Base-by-base conservation (phyloP, 2,888 invertebrate species). In the Chrysodeixis includens region DNA sequence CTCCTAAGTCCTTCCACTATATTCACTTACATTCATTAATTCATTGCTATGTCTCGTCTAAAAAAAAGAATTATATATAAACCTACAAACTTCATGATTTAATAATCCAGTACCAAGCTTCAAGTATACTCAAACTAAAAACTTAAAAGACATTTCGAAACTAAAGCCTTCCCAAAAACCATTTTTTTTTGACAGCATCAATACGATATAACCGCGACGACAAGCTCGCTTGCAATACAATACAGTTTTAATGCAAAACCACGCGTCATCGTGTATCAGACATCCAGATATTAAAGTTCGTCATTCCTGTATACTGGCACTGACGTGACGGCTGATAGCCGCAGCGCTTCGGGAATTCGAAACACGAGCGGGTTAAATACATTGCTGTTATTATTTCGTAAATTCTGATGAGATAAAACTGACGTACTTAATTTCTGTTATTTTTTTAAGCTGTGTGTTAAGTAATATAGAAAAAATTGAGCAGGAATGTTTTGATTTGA, bases 301-400 rank as follows among this genome's bases (percentile, higher is more conserved):
- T 74, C 81, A 78, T 66, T 66, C 63, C 32, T 59, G 56, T 14
- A n/a, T n/a, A 32, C 56, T 78, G 81, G 44, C 49, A 60, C 71
- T 78, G 78, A 78, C 71, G 55, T 78, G 78, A 78, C 71, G 55
- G 61, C 71, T 66, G 78, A 78, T 74, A 78, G 63, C 71, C 75
- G 49, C 67, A 74, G 55, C 67, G 68, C 69, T 78, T 67, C 74
- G 78, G 78, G 78, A 74, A 78, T 78, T 63, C 57, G 40, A 54
- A 54, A 69, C 65, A 69, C 61, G 69, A 26, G 60, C 56, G 18
- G 32, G 59, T 66, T 67, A 78, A 80, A 78, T 80, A 60, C 71
- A 80, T 80, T 74, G 62, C 52, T 68, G 40, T 66, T 78, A 80
- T 71, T 58, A 74, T 69, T 70, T 73, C 40, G 56, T 20, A 58